Evolutionary conservation across 2,888 invertebrate species (phyloP).

Genomic region (Clistopyga incitator): DNA sequence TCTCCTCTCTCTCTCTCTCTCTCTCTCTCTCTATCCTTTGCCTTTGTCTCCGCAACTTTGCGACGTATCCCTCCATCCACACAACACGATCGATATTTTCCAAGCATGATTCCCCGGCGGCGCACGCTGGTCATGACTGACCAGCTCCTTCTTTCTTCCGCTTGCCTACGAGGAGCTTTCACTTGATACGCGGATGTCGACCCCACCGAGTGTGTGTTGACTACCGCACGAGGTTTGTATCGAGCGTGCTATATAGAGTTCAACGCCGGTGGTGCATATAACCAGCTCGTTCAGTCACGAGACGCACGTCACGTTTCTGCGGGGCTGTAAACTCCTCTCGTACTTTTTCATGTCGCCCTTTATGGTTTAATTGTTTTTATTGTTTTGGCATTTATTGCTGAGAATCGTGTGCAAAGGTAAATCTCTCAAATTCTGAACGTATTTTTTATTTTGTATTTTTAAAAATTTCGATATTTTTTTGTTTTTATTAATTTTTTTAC

Average conservation of each 20-base stretch:
- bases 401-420: too few relatives aligned
- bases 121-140: conserved; percentile 34
- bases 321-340: background rate
- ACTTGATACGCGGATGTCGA: conserved; percentile 25
- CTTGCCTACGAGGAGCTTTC: background rate
- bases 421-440: too few relatives aligned
- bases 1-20: conserved; percentile 23
- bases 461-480: too few relatives aligned
- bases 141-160: conserved; percentile 6
- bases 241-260: conserved; percentile 28
- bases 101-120: conserved; percentile 53
- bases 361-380: too few relatives aligned
- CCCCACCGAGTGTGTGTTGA: conserved; percentile 22
- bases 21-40: background rate
- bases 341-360: too few relatives aligned
- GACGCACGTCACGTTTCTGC: background rate
- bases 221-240: background rate
- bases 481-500: too few relatives aligned
- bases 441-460: too few relatives aligned
- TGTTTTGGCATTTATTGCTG: too few relatives aligned
- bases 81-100: conserved; percentile 63
- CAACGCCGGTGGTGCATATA: conserved; percentile 1
- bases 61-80: conserved; percentile 23
- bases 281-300: background rate
- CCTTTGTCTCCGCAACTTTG: background rate